Evolutionary conservation across 2,797 vertebrate species (phyloP), one percentile per base, ranked within the genome.

Genomic region (Capromys pilorides): DNA sequence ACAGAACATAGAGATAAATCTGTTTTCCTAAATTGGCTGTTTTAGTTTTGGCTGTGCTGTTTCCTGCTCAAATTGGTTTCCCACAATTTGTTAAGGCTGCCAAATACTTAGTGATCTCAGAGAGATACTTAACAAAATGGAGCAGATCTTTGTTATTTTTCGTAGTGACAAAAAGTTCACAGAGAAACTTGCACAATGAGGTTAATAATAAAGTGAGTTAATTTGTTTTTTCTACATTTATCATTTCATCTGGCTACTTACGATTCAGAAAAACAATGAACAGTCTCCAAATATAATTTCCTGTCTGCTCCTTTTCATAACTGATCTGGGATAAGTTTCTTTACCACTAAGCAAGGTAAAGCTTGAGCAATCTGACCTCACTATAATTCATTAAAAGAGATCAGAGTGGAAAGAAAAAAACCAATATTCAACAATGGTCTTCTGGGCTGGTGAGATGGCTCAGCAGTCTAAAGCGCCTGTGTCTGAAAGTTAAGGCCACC

Each of bases 61-160:
- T 97, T 96, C 89, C 95, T 90, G 84, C 91, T 95, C 83, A 94
- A 93, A 97, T 62, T 95, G 95, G 91, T 90, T 97, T 96, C 95
- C 95, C 91, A 85, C 36, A 95, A 94, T 96, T 97, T 97, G 89
- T 96, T 96, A 97, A 87, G 85, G 67, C 62, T 95, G 96, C 95
- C 96, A 97, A 93, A 97, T 90, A 95, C 91, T 97, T 95, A 92
- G 93, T 91, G 91, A 97, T 93, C 91, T 95, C 94, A 86, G 94
- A 93, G 92, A 97, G 83, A 86, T 7, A 85, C 94, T 91, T 93
- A 90, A 90, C 62, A 73, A 81, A 93, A 94, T 96, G 82, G 1
- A 26, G 82, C 77, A 97, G 86, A 96, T 94, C 89, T 88, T 91
- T 81, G 64, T 90, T 95, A 96, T 94, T 95, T 96, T 96, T 94